These are phyloP conservation scores for Anoplopoma fimbria DNA, from an alignment of 2,113 vertebrate species.

Conservation along the genomic window DNA sequence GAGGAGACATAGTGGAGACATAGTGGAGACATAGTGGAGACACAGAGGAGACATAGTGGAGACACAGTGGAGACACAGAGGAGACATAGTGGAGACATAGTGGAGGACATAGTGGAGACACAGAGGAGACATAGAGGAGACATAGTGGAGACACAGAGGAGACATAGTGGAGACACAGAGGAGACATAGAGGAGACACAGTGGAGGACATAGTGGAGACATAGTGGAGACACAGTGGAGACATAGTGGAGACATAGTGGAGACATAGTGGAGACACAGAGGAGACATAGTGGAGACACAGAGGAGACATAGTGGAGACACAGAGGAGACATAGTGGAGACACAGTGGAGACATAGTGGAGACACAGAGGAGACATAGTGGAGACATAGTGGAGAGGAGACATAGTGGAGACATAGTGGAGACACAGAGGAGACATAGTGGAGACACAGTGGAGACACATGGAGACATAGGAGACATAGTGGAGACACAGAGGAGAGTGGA, in stretches of 20 bases:
- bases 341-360: conserved; percentile 77
- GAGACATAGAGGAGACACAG: conserved; percentile 78
- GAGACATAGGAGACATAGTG: conserved; percentile 77
- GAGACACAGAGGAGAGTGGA: no score
- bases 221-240: conserved; percentile 75
- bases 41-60: conserved; percentile 78
- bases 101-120: conserved; percentile 76
- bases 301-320: conserved; percentile 77
- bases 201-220: no score
- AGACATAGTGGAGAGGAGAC: no score
- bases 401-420: conserved; percentile 77
- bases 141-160: conserved; percentile 76
- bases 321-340: conserved; percentile 77
- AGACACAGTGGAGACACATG: no score
- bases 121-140: no score
- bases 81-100: conserved; percentile 78
- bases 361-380: conserved; percentile 77
- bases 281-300: conserved; percentile 78
- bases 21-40: conserved; percentile 76
- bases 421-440: conserved; percentile 77
- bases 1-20: conserved; percentile 77
- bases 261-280: conserved; percentile 78
- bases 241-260: conserved; percentile 76
- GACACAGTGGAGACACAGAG: no score
- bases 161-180: conserved; percentile 78